phyloP scores from a whole-genome alignment of 2,797 vertebrate species.

The Galago senegalensis region DNA sequence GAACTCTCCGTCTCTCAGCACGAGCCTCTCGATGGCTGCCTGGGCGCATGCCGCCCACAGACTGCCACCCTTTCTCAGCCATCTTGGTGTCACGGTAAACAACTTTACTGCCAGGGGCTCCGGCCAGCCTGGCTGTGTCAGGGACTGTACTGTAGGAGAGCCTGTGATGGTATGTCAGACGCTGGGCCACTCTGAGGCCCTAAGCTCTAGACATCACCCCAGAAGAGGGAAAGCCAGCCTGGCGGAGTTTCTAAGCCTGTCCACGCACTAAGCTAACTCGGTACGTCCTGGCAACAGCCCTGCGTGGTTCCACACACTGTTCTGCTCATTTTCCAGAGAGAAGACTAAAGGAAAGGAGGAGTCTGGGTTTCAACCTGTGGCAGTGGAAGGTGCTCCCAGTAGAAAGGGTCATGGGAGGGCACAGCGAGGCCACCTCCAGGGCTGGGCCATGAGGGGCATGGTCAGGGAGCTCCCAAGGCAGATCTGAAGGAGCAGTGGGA shows the following conservation, averaged over 20 bases:
- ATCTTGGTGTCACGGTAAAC: background rate
- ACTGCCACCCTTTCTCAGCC: background rate
- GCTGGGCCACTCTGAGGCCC: no score
- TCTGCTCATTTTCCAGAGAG: background rate
- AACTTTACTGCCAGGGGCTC: background rate
- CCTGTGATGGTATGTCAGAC: background rate
- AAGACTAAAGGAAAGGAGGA: background rate
- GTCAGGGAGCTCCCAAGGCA: background rate
- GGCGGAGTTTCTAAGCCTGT: no score
- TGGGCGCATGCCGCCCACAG: background rate
- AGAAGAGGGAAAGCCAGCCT: background rate
- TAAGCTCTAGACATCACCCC: background rate
- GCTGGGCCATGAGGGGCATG: background rate
- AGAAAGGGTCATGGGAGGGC: background rate
- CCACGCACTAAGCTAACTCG: background rate
- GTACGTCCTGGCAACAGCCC: no score
- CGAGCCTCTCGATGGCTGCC: background rate
- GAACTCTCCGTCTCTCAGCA: background rate
- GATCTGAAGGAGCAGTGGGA: background rate
- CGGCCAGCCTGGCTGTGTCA: background rate
- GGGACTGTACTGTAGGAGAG: background rate
- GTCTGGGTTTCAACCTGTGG: background rate
- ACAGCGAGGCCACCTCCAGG: background rate
- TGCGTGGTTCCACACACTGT: fast-evolving
- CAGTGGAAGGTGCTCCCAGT: fast-evolving